Percentiles rank a stretch among this genome's conserved stretches.
These are phyloP conservation scores for Hirtodrosophila duncani DNA, from an alignment of 2,888 invertebrate genomes.

Conservation along the genomic window DNA sequence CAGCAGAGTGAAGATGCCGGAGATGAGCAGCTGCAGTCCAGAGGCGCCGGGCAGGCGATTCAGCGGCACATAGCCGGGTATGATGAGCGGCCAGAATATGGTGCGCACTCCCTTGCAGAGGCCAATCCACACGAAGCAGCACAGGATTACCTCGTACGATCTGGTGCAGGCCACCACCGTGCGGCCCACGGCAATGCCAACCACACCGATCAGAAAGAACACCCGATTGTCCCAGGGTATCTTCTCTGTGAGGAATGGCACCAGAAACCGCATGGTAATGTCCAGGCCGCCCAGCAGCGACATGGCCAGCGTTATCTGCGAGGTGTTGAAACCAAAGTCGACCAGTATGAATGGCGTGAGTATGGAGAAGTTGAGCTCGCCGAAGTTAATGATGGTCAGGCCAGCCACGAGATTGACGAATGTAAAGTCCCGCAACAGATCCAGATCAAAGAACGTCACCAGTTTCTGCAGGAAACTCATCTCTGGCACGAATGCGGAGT, in stretches of 20 bases:
- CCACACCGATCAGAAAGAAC: constrained; percentile 84
- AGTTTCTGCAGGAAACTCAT: constrained; percentile 80
- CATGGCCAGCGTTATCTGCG: constrained; percentile 84
- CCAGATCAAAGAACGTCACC: constrained; percentile 84
- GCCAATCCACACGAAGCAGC: constrained; percentile 83
- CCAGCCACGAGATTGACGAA: constrained; percentile 86
- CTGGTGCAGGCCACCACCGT: constrained; percentile 81
- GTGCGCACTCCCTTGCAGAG: constrained; percentile 86
- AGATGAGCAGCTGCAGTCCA: constrained; percentile 84
- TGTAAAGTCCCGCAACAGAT: constrained; percentile 83
- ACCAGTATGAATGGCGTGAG: constrained; percentile 86
- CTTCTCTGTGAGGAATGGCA: constrained; percentile 84
- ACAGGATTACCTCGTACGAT: constrained; percentile 80
- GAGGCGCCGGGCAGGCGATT: constrained; percentile 85
- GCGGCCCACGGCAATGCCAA: constrained; percentile 83
- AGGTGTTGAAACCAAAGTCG: constrained; percentile 81
- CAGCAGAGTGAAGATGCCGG: constrained; percentile 82
- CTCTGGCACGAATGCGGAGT: background rate
- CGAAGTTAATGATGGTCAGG: constrained; percentile 84
- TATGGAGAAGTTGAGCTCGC: constrained; percentile 86
- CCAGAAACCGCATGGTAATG: constrained; percentile 82
- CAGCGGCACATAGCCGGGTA: constrained; percentile 85
- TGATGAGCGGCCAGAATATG: constrained; percentile 86
- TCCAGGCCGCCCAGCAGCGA: constrained; percentile 84
- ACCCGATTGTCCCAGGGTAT: constrained; percentile 85